Evolutionary conservation across 2,113 vertebrate species (phyloP).

Genomic region (Chaetodon auriga): DNA sequence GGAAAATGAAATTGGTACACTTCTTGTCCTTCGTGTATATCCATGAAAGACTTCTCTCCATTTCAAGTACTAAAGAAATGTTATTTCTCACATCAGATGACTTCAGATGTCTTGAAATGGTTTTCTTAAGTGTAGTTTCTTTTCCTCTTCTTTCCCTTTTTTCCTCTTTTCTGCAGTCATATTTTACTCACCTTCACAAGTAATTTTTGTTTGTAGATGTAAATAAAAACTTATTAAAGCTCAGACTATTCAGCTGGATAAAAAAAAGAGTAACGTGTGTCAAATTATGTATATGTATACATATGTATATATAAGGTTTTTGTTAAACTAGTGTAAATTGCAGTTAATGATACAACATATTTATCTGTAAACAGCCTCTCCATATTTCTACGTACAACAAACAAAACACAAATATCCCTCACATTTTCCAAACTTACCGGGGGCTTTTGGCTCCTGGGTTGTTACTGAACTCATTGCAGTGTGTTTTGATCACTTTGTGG

Average conservation of each 20-base stretch:
- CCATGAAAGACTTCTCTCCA: not conserved
- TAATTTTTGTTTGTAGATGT: not conserved
- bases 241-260: not conserved
- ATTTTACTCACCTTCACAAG: not conserved
- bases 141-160: too few relatives aligned
- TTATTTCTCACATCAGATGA: not conserved
- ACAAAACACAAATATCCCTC: not conserved
- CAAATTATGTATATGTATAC: not conserved
- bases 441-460: slow-evolving; percentile 40
- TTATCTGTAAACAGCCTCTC: not conserved
- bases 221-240: not conserved
- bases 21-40: not conserved
- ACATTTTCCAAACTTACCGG: slow-evolving; percentile 49
- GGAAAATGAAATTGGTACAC: not conserved
- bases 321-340: not conserved
- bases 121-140: not conserved
- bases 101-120: not conserved
- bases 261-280: not conserved
- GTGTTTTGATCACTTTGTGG: not conserved
- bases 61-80: not conserved
- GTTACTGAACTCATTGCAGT: slow-evolving; percentile 49
- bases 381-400: not conserved
- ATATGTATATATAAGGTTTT: too few relatives aligned
- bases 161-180: not conserved
- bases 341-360: not conserved